phyloP scores from a whole-genome alignment of 2,888 invertebrate species.

The Steinernema carpocapsae region DNA sequence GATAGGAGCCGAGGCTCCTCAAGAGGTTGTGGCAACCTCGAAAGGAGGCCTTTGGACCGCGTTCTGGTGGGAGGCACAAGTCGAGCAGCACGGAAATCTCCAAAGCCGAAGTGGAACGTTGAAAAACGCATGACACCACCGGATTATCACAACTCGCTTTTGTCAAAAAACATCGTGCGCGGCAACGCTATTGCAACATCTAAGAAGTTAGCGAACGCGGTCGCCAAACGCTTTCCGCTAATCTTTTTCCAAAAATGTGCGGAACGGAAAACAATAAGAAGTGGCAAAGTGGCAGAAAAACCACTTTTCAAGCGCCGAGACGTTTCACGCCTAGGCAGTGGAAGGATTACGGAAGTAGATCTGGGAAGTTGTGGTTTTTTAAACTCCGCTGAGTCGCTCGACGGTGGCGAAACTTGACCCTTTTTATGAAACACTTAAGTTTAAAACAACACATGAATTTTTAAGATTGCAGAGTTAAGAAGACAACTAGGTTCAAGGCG shows the following conservation, averaged over 20 bases:
- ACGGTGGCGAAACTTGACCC: too few species aligned
- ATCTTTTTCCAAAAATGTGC: conserved; percentile 32
- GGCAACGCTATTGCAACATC: conserved; percentile 24
- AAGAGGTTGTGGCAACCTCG: not conserved
- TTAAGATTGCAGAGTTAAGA: too few species aligned
- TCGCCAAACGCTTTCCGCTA: conserved; percentile 23
- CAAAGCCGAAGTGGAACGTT: not conserved
- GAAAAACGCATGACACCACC: conserved; percentile 13
- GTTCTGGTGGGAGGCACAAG: not conserved
- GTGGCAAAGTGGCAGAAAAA: conserved; percentile 14
- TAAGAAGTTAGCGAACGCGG: not conserved
- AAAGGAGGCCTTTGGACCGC: not conserved
- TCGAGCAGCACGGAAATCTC: not conserved
- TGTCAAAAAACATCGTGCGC: conserved; percentile 34
- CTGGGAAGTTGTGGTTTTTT: too few species aligned
- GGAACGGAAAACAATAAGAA: conserved; percentile 26
- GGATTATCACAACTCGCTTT: conserved; percentile 26
- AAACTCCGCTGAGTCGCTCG: too few species aligned
- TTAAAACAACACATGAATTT: too few species aligned
- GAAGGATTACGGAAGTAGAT: conserved; percentile 22
- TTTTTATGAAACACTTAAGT: too few species aligned
- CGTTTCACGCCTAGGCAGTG: conserved; percentile 5
- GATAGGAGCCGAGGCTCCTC: conserved; percentile 17
- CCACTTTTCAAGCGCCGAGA: conserved; percentile 17
- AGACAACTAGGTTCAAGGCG: too few species aligned